Conservation (phyloP, 2,888 invertebrate species). For the Dryadula phaetusa region DNA sequence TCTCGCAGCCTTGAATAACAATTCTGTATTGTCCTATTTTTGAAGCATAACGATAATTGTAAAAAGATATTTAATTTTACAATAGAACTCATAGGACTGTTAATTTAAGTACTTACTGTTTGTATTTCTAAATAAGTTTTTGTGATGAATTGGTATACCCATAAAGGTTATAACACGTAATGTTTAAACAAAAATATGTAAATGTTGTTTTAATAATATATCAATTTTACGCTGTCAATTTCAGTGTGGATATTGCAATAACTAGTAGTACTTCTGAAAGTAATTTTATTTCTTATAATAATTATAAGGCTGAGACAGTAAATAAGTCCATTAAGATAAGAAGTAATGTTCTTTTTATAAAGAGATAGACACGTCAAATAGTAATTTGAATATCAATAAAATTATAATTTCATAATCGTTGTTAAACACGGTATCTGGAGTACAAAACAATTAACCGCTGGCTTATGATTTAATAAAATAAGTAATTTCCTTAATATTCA, state of each 20-base stretch:
- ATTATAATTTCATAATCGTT: not conserved
- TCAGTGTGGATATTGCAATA: too few species aligned
- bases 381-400: conserved; percentile 8
- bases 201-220: too few species aligned
- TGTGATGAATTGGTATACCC: too few species aligned
- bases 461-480: conserved; percentile 35
- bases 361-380: not conserved
- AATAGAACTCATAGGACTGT: not conserved
- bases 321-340: conserved; percentile 11
- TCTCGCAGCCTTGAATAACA: conserved; percentile 9
- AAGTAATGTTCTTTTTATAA: not conserved
- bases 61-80: not conserved
- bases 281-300: not conserved
- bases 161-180: too few species aligned
- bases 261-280: not conserved
- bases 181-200: too few species aligned
- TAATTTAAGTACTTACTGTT: too few species aligned
- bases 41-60: not conserved
- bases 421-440: conserved; percentile 37
- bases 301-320: not conserved
- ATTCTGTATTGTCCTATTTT: conserved; percentile 4
- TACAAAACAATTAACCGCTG: conserved; percentile 42
- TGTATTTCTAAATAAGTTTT: too few species aligned
- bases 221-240: too few species aligned
- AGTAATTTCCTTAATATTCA: conserved; percentile 45